Percentiles rank a stretch among this genome's conserved stretches.
These are phyloP conservation scores for Gobius niger DNA, from an alignment of 2,113 vertebrate species.

Conservation along the genomic window DNA sequence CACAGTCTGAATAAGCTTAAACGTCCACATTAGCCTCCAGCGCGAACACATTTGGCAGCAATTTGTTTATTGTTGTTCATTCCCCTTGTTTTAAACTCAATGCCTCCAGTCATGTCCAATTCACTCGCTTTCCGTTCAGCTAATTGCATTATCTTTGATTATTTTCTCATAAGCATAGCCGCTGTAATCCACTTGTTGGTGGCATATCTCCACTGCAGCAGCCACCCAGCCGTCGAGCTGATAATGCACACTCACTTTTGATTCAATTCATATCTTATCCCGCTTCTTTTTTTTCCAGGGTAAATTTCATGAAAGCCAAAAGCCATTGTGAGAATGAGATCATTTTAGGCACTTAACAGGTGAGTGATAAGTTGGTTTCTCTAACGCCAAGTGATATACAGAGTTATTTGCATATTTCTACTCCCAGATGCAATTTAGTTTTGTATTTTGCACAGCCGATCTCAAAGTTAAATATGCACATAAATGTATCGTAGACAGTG, in stretches of 20 bases:
- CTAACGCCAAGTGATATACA: conserved; percentile 1
- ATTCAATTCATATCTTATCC: conserved; percentile 32
- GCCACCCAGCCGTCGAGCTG: conserved; percentile 42
- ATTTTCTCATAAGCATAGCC: conserved; percentile 58
- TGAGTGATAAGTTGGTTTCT: conserved; percentile 11
- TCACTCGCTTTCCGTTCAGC: conserved; percentile 32
- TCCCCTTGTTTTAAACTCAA: conserved; percentile 35
- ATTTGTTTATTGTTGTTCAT: conserved; percentile 12
- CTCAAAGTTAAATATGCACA: conserved; percentile 56
- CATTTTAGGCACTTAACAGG: conserved; percentile 17
- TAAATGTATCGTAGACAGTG: conserved; percentile 49
- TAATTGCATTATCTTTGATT: conserved; percentile 68
- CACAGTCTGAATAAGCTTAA: conserved; percentile 30
- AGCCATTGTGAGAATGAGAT: conserved; percentile 13
- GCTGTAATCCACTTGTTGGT: conserved; percentile 66
- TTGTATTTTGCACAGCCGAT: conserved; percentile 20
- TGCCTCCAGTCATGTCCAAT: conserved; percentile 52
- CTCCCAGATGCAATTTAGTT: conserved; percentile 13
- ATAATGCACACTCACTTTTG: conserved; percentile 50
- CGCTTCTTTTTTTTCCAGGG: conserved; percentile 17
- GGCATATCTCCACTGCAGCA: conserved; percentile 55
- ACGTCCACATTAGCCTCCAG: conserved; percentile 32
- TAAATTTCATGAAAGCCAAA: conserved; percentile 16
- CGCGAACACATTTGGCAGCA: conserved; percentile 29
- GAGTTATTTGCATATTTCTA: conserved; percentile 9